Conservation (phyloP, 2,113 vertebrate species). For the Chrysochloris asiatica region DNA sequence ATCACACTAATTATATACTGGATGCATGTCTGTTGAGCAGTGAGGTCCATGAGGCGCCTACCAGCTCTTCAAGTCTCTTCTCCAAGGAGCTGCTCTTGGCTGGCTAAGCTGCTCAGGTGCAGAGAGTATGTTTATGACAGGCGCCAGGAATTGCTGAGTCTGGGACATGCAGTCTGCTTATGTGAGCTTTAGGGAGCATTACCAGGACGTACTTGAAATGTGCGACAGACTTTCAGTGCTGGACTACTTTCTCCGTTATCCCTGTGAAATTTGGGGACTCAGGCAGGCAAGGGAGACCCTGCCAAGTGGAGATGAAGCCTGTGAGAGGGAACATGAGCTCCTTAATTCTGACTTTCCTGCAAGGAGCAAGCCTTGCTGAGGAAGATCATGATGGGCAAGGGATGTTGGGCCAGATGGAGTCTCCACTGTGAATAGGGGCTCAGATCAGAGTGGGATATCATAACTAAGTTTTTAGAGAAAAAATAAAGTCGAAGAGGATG, state of each 20-base stretch:
- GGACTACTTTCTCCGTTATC: slow-evolving; percentile 28
- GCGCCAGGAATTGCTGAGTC: slow-evolving; percentile 43
- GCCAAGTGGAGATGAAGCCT: slow-evolving; percentile 43
- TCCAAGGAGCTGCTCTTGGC: neutral
- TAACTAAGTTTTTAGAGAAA: neutral
- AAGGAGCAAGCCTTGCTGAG: neutral
- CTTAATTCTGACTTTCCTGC: neutral
- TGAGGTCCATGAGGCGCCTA: neutral
- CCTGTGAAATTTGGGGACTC: neutral
- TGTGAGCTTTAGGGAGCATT: slow-evolving; percentile 65
- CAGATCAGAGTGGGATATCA: neutral
- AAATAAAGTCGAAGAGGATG: neutral
- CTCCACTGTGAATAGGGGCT: neutral
- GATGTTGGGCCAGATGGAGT: neutral
- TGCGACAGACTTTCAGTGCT: slow-evolving; percentile 5
- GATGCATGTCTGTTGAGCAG: neutral
- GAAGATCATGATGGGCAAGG: too few species aligned
- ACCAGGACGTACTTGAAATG: neutral
- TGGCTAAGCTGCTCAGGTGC: neutral
- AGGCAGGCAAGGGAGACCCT: neutral
- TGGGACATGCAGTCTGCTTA: slow-evolving; percentile 48
- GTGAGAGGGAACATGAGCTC: neutral
- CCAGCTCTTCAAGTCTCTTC: neutral
- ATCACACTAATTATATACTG: neutral
- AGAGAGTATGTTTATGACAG: neutral